phyloP scores from a whole-genome alignment of 2,888 invertebrate genomes.

The Celastrina argiolus region DNA sequence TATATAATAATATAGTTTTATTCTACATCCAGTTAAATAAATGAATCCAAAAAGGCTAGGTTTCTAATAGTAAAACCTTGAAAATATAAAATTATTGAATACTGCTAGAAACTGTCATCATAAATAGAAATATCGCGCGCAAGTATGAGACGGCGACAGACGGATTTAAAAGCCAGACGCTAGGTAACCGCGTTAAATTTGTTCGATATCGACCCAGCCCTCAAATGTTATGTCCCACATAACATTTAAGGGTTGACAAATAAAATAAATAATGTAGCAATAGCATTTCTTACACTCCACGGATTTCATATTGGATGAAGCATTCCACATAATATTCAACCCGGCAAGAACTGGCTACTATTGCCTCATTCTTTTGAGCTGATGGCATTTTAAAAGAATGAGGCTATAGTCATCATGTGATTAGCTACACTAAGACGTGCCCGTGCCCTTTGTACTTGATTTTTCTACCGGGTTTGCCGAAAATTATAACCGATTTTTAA shows the following conservation, averaged over 20 bases:
- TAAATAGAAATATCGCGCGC: background rate
- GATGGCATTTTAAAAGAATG: too few species aligned
- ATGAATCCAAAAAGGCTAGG: background rate
- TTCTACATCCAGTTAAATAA: background rate
- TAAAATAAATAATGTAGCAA: background rate
- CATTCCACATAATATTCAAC: background rate
- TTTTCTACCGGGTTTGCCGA: too few species aligned
- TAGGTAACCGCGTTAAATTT: conserved; percentile 8
- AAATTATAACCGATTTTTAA: too few species aligned
- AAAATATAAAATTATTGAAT: background rate
- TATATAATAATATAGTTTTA: background rate
- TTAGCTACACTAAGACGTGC: too few species aligned
- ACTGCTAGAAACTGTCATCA: background rate
- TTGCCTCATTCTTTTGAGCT: too few species aligned
- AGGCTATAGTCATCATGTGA: too few species aligned
- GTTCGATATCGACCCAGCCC: background rate
- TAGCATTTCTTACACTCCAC: background rate
- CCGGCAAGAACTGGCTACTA: background rate
- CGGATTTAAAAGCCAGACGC: conserved; percentile 7
- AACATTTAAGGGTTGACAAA: conserved; percentile 3
- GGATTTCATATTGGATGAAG: background rate
- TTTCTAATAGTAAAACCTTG: background rate
- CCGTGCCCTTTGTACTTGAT: too few species aligned
- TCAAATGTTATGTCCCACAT: too few species aligned
- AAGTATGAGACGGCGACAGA: background rate